These are phyloP conservation scores for Hippocampus guttulatus DNA, from an alignment of 2,113 vertebrate species.

Conservation along the genomic window DNA sequence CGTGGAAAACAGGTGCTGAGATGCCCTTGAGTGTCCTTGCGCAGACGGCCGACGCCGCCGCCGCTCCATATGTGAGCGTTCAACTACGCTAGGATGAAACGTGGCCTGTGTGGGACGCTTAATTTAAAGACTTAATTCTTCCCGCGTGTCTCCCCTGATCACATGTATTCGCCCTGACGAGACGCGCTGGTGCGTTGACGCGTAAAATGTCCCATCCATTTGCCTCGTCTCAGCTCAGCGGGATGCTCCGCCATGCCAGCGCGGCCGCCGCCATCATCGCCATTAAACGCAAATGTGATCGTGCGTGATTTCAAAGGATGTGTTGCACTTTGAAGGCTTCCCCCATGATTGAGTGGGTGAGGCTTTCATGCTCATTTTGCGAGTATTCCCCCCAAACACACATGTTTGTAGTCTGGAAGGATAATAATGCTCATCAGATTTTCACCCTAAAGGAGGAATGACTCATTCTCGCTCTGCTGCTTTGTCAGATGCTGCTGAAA, in stretches of 20 bases:
- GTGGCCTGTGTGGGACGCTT: background rate
- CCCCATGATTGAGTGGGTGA: background rate
- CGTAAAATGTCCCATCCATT: background rate
- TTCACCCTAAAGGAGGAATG: conserved; percentile 41
- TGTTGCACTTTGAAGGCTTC: background rate
- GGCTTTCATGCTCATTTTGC: background rate
- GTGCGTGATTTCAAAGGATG: background rate
- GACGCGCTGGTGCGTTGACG: background rate
- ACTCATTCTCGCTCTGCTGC: conserved; percentile 46
- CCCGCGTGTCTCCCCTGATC: conserved; percentile 4
- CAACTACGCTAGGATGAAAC: conserved; percentile 11
- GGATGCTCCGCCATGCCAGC: background rate
- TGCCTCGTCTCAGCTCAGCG: background rate
- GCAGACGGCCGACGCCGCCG: conserved; percentile 9
- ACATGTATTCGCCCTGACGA: conserved; percentile 8
- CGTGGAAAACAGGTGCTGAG: conserved; percentile 42
- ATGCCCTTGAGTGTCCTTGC: conserved; percentile 63
- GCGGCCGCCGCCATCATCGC: background rate
- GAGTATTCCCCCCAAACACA: conserved; percentile 25
- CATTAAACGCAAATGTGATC: background rate
- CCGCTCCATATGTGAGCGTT: conserved; percentile 6
- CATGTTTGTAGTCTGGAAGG: conserved; percentile 44
- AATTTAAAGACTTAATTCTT: conserved; percentile 11
- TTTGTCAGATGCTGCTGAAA: conserved; percentile 40
- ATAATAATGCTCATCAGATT: conserved; percentile 56